Evolutionary conservation across 2,888 invertebrate genomes (phyloP).

Genomic region (Brenthis daphne): DNA sequence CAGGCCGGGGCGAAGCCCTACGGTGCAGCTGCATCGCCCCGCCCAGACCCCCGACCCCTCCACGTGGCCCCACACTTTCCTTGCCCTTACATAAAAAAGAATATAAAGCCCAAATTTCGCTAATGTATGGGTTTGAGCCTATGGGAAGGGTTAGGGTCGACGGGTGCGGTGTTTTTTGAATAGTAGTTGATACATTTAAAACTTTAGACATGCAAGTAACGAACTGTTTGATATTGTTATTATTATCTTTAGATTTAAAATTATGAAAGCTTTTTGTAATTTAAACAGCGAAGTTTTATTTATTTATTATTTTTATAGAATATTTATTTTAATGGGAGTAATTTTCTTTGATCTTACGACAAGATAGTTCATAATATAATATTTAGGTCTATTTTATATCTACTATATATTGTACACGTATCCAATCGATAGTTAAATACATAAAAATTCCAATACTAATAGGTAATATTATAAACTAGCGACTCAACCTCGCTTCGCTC

Average conservation of each 20-base stretch:
- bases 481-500: too few relatives aligned
- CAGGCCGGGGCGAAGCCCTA: constrained; percentile 61
- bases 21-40: constrained; percentile 75
- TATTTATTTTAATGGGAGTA: too few relatives aligned
- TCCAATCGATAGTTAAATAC: too few relatives aligned
- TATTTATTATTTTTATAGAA: not conserved
- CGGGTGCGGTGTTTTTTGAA: constrained; percentile 42
- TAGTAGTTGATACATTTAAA: constrained; percentile 19
- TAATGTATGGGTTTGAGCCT: constrained; percentile 54
- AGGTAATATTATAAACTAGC: not conserved
- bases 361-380: too few relatives aligned
- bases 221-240: constrained; percentile 9
- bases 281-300: not conserved
- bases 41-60: constrained; percentile 75
- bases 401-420: too few relatives aligned
- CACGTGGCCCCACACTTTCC: constrained; percentile 69
- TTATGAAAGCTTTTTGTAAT: not conserved
- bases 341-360: too few relatives aligned
- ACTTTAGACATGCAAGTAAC: constrained; percentile 15
- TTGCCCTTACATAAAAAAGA: constrained; percentile 72
- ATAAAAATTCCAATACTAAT: too few relatives aligned
- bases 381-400: too few relatives aligned
- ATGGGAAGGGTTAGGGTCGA: constrained; percentile 54
- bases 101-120: constrained; percentile 52
- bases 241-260: constrained; percentile 5